phyloP scores from a whole-genome alignment of 2,888 invertebrate species.

The Margaritifera margaritifera region DNA sequence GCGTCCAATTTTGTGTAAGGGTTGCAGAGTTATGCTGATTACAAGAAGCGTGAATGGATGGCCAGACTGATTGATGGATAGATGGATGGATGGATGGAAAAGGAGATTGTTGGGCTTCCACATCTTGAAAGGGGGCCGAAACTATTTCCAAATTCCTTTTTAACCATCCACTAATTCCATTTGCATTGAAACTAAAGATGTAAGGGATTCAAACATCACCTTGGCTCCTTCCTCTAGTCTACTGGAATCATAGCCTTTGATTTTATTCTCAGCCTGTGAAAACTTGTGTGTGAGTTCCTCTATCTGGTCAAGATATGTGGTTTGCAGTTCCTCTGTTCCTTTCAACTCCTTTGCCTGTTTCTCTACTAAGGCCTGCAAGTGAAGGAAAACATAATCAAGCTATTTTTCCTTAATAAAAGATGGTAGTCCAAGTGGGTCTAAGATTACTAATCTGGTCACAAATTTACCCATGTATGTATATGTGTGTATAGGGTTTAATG shows the following conservation, averaged over 20 bases:
- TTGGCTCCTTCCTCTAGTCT: slow-evolving; percentile 63
- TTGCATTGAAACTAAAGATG: no score
- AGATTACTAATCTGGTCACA: not conserved
- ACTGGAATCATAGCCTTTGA: slow-evolving; percentile 58
- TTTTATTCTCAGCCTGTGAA: slow-evolving; percentile 63
- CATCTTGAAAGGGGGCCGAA: no score
- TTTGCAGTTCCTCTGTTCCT: slow-evolving; percentile 56
- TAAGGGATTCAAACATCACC: slow-evolving; percentile 29
- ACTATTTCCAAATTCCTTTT: no score
- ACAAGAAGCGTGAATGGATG: no score
- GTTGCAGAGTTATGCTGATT: no score
- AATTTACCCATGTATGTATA: not conserved
- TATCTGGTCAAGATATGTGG: slow-evolving; percentile 67
- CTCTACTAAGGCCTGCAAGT: slow-evolving; percentile 41
- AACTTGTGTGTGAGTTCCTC: slow-evolving; percentile 70
- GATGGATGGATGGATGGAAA: no score
- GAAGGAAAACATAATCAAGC: not conserved
- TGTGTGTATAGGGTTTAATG: not conserved
- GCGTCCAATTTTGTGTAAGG: no score
- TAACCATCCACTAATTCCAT: no score
- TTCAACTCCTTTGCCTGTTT: slow-evolving; percentile 40
- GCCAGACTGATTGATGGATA: no score
- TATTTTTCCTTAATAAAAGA: not conserved
- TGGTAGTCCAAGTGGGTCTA: not conserved
- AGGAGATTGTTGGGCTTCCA: no score